Percentiles rank a stretch among this genome's conserved stretches.
Conservation (phyloP, 2,888 invertebrate genomes). For the Troglohyphantes excavatus region DNA sequence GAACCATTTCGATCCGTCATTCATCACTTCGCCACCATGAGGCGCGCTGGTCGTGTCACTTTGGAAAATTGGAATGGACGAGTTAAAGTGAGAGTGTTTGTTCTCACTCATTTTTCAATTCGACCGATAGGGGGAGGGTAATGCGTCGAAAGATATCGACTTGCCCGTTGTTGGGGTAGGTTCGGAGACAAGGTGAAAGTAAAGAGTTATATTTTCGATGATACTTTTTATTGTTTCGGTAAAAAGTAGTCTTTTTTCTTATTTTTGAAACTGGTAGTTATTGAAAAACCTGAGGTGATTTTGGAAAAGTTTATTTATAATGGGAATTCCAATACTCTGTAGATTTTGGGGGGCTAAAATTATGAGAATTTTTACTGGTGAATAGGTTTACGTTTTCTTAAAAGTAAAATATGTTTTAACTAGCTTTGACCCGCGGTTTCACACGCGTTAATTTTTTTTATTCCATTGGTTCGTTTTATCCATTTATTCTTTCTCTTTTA, state of each 20-base stretch:
- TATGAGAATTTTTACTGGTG: too few species aligned
- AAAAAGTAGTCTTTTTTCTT: background rate
- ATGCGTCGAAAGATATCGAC: constrained; percentile 47
- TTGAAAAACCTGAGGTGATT: background rate
- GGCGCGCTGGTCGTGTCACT: constrained; percentile 62
- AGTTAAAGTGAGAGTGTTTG: constrained; percentile 37
- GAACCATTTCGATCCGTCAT: constrained; percentile 63
- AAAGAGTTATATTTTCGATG: constrained; percentile 31
- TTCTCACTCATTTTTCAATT: constrained; percentile 56
- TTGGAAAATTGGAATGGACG: constrained; percentile 74
- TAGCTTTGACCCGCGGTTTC: too few species aligned
- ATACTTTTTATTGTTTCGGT: background rate
- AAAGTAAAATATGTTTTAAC: too few species aligned
- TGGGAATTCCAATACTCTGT: background rate
- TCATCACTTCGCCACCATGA: constrained; percentile 55
- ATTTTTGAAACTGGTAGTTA: too few species aligned
- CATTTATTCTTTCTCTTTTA: too few species aligned
- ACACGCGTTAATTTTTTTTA: too few species aligned
- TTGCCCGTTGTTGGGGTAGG: constrained; percentile 36
- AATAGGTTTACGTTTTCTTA: too few species aligned
- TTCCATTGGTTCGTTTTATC: too few species aligned
- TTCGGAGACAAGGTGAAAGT: background rate
- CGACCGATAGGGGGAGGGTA: background rate
- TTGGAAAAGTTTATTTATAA: background rate
- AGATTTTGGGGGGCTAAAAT: too few species aligned